phyloP scores from a whole-genome alignment of 2,797 vertebrate genomes.

The Emydoidea blandingii region DNA sequence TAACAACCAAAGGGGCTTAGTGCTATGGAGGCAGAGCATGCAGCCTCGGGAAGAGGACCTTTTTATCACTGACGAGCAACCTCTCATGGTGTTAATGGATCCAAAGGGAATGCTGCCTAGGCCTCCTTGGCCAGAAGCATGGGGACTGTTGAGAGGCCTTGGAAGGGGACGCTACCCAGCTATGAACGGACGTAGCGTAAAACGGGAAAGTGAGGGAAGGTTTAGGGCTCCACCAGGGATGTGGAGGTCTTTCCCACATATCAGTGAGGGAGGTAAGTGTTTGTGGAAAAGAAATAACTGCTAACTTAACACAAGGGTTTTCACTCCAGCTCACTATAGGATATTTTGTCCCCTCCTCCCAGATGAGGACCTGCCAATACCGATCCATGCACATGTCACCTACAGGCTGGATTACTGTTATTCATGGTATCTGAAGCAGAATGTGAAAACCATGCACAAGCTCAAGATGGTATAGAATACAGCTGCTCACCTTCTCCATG shows the following conservation, averaged over 20 bases:
- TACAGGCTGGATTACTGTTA: background rate
- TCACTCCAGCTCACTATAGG: background rate
- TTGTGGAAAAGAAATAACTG: background rate
- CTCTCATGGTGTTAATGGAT: background rate
- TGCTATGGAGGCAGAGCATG: background rate
- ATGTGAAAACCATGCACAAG: background rate
- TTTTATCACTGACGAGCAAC: background rate
- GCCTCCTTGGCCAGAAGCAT: background rate
- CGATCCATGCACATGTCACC: background rate
- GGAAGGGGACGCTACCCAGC: accelerated
- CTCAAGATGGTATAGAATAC: background rate
- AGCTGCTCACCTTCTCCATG: background rate
- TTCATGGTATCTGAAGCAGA: background rate
- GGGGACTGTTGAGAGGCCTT: background rate
- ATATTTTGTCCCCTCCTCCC: background rate
- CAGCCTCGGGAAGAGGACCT: background rate
- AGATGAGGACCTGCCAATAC: background rate
- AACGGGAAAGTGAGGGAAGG: background rate
- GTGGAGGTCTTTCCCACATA: background rate
- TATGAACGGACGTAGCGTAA: background rate
- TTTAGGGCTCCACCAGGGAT: background rate
- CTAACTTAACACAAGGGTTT: background rate
- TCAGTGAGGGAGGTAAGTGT: background rate
- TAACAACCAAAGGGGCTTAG: background rate
- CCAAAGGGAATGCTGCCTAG: background rate